Evolutionary conservation across 2,113 vertebrate genomes (phyloP), one percentile per base, ranked within the genome.

Genomic region (Gasterosteus aculeatus): DNA sequence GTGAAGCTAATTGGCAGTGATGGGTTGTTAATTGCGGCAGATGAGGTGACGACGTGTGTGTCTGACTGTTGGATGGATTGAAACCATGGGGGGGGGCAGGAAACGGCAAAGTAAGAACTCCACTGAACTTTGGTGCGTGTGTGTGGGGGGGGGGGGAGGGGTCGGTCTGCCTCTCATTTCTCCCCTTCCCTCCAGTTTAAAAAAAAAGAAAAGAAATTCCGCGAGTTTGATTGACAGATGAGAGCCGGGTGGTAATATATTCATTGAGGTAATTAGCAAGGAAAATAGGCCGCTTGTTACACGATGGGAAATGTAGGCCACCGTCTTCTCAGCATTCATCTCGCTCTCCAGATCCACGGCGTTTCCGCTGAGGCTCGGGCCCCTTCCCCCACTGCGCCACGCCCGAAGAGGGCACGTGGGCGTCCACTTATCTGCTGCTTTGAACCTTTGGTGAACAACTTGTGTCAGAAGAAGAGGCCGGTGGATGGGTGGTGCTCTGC

Each of bases 1-100:
- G 87, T 84, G 90, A 88, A 80, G 83, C 87, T 93, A 92, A 94
- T 94, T 91, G 90, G 87, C 84, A 78, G 82, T 87, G 91, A 93
- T 82, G 85, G 88, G 84, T 89, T 89, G 90, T 92, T 93, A 93
- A 93, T 92, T 92, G 87, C 82, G 16, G 81, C 82, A 74, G 84
- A 84, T 84, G 88, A 89, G 89, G 88, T 78, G 64, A 84, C 69
- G 46, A 73, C 78, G 72, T 85, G 76, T 81, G 69, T 80, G 81
- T 84, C 82, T 81, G 83, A 85, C 85, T 56, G 65, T 80, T 38
- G 77, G 78, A 80, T 29, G 35, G 80, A 73, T 38, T 69, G 75
- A 71, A 80, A 77, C 58, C 3, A 7, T 38, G 56, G 69, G 66
- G 42, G 56, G 69, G 66, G 61, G 67, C 69, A 59, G 81, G 68